These are phyloP conservation scores for Poecile atricapillus DNA, from an alignment of 2,113 vertebrate genomes.

Conservation along the genomic window DNA sequence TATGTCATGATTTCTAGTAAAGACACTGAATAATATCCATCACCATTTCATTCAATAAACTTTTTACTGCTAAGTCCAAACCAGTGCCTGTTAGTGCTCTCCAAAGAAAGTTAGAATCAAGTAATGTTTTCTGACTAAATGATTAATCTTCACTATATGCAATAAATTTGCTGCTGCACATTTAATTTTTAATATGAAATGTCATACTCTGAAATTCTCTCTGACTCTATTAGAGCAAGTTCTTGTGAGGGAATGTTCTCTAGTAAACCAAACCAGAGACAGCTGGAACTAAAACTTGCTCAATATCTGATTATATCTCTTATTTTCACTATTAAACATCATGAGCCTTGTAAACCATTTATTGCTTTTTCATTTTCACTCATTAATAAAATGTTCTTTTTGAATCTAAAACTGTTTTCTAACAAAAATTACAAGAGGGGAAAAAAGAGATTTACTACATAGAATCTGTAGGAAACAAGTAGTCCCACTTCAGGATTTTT, in stretches of 20 bases:
- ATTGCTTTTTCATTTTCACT: not conserved
- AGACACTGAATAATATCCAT: not conserved
- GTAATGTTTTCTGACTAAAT: not conserved
- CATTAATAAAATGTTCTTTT: not conserved
- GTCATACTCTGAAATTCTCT: not conserved
- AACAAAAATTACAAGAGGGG: not conserved
- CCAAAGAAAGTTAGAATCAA: not conserved
- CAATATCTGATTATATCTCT: not conserved
- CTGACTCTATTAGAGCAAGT: not conserved
- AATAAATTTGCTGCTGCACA: not conserved
- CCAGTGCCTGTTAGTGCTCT: not conserved
- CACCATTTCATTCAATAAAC: not conserved
- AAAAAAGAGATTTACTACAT: not conserved
- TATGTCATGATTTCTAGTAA: not conserved
- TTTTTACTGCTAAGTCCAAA: not conserved
- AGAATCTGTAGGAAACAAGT: not conserved
- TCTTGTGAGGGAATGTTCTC: not conserved
- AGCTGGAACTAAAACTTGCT: not conserved
- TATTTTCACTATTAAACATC: not conserved
- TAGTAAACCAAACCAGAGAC: not conserved
- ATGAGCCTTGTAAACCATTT: not conserved
- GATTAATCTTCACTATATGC: not conserved
- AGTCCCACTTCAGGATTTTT: not conserved
- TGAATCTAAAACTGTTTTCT: not conserved
- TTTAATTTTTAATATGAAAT: not conserved